Conservation (phyloP, 2,888 invertebrate genomes). For the Flexamia atlantica region DNA sequence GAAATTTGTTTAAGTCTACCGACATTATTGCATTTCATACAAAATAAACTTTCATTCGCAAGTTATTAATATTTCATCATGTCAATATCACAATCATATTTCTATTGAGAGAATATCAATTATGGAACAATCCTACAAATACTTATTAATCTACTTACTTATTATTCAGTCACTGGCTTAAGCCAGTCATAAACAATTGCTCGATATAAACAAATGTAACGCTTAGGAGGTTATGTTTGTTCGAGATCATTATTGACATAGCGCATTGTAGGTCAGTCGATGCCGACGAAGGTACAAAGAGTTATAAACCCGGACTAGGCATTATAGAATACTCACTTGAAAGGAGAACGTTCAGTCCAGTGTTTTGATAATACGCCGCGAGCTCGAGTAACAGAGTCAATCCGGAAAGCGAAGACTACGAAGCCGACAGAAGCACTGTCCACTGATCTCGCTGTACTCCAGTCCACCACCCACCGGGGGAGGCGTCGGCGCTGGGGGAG, state of each 20-base stretch:
- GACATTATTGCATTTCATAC: too few species aligned
- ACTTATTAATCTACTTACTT: too few species aligned
- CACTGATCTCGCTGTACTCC: background rate
- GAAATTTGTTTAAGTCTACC: too few species aligned
- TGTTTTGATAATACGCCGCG: background rate
- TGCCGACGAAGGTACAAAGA: background rate
- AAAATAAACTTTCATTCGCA: too few species aligned
- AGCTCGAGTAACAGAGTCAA: background rate
- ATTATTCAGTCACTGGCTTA: too few species aligned
- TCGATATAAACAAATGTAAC: background rate
- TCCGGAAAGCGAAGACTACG: background rate
- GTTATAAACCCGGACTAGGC: background rate
- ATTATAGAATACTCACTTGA: background rate
- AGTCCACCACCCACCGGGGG: background rate
- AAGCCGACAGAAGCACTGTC: background rate
- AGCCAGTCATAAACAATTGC: background rate
- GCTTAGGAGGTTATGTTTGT: constrained; percentile 1
- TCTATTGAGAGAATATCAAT: too few species aligned
- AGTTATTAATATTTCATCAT: too few species aligned
- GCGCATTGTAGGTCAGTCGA: background rate
- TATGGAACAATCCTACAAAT: too few species aligned
- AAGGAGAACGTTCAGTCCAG: background rate
- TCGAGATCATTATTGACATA: background rate
- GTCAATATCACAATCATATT: too few species aligned
- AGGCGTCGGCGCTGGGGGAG: background rate